phyloP scores from a whole-genome alignment of 2,888 invertebrate genomes.

The Nesidiocoris tenuis region DNA sequence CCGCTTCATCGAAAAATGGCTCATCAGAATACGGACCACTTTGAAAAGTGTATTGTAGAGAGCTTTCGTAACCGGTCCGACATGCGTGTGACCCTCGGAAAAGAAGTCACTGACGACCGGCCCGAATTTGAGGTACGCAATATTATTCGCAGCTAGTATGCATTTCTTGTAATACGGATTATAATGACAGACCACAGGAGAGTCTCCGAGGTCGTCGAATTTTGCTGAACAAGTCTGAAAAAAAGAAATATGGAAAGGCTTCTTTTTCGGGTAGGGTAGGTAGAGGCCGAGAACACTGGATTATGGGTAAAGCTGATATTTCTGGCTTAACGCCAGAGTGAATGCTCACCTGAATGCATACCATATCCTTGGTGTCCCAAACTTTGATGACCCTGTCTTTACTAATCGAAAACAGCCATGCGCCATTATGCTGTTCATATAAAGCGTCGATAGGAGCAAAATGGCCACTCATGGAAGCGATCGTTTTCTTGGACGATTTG shows the following conservation, averaged over 20 bases:
- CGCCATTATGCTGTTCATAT: slow-evolving; percentile 66
- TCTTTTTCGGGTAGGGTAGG: too few relatives aligned
- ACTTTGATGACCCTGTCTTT: slow-evolving; percentile 73
- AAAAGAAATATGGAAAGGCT: too few relatives aligned
- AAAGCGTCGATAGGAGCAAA: slow-evolving; percentile 67
- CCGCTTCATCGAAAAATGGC: too few relatives aligned
- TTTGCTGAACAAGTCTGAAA: slow-evolving; percentile 29
- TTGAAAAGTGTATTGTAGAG: slow-evolving; percentile 70
- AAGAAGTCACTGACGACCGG: slow-evolving; percentile 66
- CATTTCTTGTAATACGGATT: slow-evolving; percentile 52
- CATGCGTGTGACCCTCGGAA: slow-evolving; percentile 56
- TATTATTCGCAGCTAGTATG: slow-evolving; percentile 65
- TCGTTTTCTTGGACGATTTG: slow-evolving; percentile 67
- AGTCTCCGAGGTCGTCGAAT: slow-evolving; percentile 29
- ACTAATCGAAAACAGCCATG: slow-evolving; percentile 69
- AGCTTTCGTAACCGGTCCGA: slow-evolving; percentile 52
- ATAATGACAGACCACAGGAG: slow-evolving; percentile 37
- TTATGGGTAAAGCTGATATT: too few relatives aligned
- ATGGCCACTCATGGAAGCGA: slow-evolving; percentile 62
- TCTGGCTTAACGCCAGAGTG: too few relatives aligned
- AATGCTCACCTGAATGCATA: slow-evolving; percentile 63
- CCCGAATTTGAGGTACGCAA: slow-evolving; percentile 66
- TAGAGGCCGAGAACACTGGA: too few relatives aligned
- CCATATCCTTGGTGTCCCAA: slow-evolving; percentile 70
- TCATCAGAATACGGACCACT: too few relatives aligned